Evolutionary conservation across 2,888 invertebrate species (phyloP).

Genomic region (Ypsolopha scabrella): DNA sequence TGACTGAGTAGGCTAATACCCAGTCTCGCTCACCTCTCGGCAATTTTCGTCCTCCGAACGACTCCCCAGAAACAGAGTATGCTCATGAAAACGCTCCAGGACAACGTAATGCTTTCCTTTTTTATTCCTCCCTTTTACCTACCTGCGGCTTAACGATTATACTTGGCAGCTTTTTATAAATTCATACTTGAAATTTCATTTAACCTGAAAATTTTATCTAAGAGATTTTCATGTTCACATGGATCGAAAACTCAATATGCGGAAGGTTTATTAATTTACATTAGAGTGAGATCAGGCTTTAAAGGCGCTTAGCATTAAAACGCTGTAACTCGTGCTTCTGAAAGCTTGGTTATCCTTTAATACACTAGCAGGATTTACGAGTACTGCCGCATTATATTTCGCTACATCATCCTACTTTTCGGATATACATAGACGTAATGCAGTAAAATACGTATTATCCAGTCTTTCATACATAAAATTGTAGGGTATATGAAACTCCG

Average conservation of each 20-base stretch:
- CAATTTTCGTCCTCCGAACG: conserved; percentile 46
- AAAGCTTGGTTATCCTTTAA: conserved; percentile 19
- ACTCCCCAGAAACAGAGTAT: conserved; percentile 34
- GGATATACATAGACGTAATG: conserved; percentile 1
- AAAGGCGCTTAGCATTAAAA: conserved; percentile 19
- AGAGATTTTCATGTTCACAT: not conserved
- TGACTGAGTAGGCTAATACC: conserved; percentile 35
- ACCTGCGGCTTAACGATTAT: not conserved
- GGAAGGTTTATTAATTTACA: not conserved
- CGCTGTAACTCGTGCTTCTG: conserved; percentile 19
- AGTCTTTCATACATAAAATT: not conserved
- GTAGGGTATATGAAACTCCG: not conserved
- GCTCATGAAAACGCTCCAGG: conserved; percentile 30
- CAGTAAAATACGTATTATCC: not conserved
- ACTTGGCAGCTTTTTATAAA: not conserved
- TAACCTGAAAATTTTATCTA: too few relatives aligned
- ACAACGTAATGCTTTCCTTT: conserved; percentile 42
- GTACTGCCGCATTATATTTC: conserved; percentile 13
- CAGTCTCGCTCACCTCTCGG: conserved; percentile 35
- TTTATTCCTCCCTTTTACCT: conserved; percentile 33
- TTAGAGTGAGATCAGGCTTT: not conserved
- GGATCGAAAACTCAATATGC: not conserved
- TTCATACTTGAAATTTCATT: too few relatives aligned
- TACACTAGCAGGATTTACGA: conserved; percentile 3
- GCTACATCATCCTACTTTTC: conserved; percentile 16